A percentile compares a stretch with the other conserved stretches of the same genome.
Conservation (phyloP, 2,113 vertebrate genomes). For the Anguilla rostrata region DNA sequence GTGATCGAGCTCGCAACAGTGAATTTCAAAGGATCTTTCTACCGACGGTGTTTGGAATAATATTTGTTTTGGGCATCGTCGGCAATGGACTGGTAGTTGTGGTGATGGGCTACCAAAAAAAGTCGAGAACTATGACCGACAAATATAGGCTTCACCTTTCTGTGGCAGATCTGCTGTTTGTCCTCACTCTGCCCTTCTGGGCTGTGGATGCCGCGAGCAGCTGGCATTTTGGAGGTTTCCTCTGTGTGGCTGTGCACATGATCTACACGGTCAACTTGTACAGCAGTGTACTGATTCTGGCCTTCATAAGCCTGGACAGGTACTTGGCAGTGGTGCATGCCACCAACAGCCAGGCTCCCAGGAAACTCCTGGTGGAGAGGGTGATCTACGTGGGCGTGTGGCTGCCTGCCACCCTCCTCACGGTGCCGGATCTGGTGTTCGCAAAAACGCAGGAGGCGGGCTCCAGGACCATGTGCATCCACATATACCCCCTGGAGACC, state of each 20-base stretch:
- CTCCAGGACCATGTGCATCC: constrained; percentile 75
- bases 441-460: constrained; percentile 59
- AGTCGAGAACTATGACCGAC: constrained; percentile 91
- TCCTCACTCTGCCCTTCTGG: constrained; percentile 95
- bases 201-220: constrained; percentile 83
- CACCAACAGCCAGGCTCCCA: constrained; percentile 85
- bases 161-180: constrained; percentile 91
- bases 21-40: constrained; percentile 88
- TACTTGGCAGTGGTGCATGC: constrained; percentile 93
- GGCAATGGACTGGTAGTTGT: constrained; percentile 92
- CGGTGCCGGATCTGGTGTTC: constrained; percentile 90
- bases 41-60: constrained; percentile 86
- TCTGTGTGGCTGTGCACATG: constrained; percentile 88
- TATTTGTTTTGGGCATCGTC: constrained; percentile 86
- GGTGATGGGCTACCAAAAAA: constrained; percentile 97
- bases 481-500: constrained; percentile 73
- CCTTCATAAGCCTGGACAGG: constrained; percentile 93
- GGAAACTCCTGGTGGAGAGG: constrained; percentile 83
- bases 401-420: constrained; percentile 86
- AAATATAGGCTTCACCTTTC: constrained; percentile 96
- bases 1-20: constrained; percentile 62
- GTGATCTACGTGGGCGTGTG: constrained; percentile 91
- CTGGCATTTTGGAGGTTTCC: constrained; percentile 87
- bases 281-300: constrained; percentile 93
- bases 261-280: constrained; percentile 98